These are phyloP conservation scores for Microcebus tavaratra DNA, from an alignment of 2,113 vertebrate genomes.

Conservation along the genomic window DNA sequence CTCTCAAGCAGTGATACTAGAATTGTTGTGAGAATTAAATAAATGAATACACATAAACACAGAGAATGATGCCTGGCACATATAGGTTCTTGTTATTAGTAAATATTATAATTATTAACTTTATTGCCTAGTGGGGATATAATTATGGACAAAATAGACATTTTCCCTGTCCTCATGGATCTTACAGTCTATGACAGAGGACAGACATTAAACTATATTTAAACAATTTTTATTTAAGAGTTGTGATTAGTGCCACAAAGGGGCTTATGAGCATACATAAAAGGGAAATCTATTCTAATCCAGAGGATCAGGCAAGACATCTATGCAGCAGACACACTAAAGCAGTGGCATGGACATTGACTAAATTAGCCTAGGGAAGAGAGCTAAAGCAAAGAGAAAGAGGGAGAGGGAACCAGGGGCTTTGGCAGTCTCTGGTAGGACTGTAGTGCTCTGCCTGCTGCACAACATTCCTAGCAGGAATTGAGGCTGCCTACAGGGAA, in stretches of 20 bases:
- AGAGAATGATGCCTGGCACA: not conserved
- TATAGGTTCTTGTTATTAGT: not conserved
- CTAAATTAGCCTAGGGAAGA: not conserved
- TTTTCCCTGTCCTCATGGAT: not conserved
- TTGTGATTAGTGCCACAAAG: not conserved
- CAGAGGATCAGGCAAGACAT: not conserved
- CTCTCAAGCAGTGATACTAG: not conserved
- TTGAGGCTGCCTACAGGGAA: not conserved
- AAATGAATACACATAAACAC: not conserved
- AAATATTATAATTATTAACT: not conserved
- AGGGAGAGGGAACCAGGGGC: not conserved
- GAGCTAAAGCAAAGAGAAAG: not conserved
- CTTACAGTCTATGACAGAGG: not conserved
- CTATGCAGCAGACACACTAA: not conserved
- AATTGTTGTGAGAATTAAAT: not conserved
- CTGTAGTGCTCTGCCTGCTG: not conserved
- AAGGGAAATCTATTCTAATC: not conserved
- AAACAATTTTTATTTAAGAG: constrained; percentile 19
- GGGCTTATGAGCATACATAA: not conserved
- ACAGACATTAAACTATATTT: not conserved
- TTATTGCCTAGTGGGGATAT: not conserved
- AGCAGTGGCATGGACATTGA: not conserved
- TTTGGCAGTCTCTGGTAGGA: not conserved
- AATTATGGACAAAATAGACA: not conserved
- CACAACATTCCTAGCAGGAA: constrained; percentile 31